Base-by-base conservation (phyloP, 2,888 invertebrate genomes). In the Nesidiocoris tenuis region DNA sequence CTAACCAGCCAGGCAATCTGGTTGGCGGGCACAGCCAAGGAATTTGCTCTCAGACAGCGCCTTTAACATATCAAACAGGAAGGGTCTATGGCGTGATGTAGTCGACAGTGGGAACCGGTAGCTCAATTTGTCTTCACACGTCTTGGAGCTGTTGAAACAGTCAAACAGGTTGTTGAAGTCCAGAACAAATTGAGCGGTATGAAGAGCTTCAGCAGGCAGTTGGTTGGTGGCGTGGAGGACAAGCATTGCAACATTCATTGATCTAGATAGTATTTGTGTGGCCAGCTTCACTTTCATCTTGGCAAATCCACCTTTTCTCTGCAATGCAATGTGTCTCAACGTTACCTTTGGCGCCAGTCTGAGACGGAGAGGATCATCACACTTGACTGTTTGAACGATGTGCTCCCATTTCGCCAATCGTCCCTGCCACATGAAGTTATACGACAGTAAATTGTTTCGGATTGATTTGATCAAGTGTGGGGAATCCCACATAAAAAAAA, bases 361-460 rank as follows among this genome's bases (percentile, higher is more conserved):
- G 3, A 64, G 25, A 17, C 64, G 64, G 22, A 64, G 64, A 1
- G 64, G 64, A 25, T 64, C 64, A n/a, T 64, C 64, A 23, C n/a
- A 9, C 7, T 23, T 2, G 7, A 64, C 64, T 7, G 64, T 24
- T 2, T 64, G 3, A 1, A 64, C 64, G 25, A 64, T 23, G 24
- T 64, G 64, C 9, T 23, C n/a, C 64, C 64, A 64, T 17, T 64
- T 24, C 2, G 64, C 64, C 25, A 17, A 24, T 18, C 17, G 1
- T 2, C 24, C 24, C n/a, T 23, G 22, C 64, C 64, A 64, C 1
- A 22, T 1, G 24, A 64, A 16, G n/a, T 22, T 7, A 64, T 64
- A 23, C n/a, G 23, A 24, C 23, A 64, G 12, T 17, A 64, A n/a
- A 21, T 61, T 61, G 19, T 61, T 61, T 16, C 63, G 19, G 2